Evolutionary conservation across 2,797 vertebrate genomes (phyloP), one percentile per base, ranked within the genome.

Genomic region (Channa striata): DNA sequence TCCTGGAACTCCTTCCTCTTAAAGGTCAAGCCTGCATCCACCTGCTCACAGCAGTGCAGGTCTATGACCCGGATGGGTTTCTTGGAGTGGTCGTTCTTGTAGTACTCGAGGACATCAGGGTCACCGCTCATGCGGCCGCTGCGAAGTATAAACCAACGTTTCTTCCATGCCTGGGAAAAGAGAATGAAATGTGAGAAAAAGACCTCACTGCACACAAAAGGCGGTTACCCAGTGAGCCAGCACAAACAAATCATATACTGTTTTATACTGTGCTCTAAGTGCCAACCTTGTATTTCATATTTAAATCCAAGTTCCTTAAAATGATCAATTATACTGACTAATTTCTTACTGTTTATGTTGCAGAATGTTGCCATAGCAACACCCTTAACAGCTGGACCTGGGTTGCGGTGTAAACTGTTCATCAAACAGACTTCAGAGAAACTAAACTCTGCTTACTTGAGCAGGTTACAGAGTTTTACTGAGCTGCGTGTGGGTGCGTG

Each of bases 1-100:
- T 98, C 97, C 92, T 99, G 97, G 82, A 99, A 96, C 86, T 99
- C 98, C 91, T 99, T 99, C 91, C 97, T 96, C 92, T 99, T 99
- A 84, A 99, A 99, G 77, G 97, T 99, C 72, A 99, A 94, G 48
- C 98, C 97, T 0, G 97, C 95, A 0, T 99, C 98, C 86, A 99
- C 98, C 88, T 99, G 97, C 89, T 99, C 97, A 0, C 98, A 99
- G 94, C 95, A 96, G 84, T 97, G 97, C 78, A 99, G 96, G 93
- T 99, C 97, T 78, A 99, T 99, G 68, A 97, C 94, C 1, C 98
- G 94, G 65, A 99, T 92, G 58, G 98, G 98, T 69, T 98, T 99
- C 91, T 99, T 99, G 76, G 97, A 96, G 84, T 97, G 97, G 87
- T 99, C 96, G 68, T 96, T 99, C 92, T 99, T 99, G 91, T 99